Evolutionary conservation across 2,888 invertebrate species (phyloP).

Genomic region (Amblyjoppa proteus): DNA sequence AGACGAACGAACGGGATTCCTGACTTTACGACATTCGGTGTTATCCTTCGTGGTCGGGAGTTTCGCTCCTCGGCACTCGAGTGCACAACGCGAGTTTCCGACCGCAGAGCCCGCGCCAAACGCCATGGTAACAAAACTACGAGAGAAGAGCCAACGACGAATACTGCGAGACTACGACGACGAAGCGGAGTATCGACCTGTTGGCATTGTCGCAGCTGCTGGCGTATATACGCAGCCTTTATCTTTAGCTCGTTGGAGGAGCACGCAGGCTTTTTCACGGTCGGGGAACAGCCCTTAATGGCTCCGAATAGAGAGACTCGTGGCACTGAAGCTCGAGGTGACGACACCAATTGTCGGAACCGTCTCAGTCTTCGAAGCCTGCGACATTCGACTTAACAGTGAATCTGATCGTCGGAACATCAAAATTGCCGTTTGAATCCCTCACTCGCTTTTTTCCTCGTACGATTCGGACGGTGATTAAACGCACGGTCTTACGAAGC

Average conservation of each 20-base stretch:
- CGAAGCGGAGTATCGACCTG: conserved; percentile 80
- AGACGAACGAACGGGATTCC: conserved; percentile 45
- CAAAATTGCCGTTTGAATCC: background rate
- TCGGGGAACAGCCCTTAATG: conserved; percentile 20
- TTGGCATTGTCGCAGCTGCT: conserved; percentile 76
- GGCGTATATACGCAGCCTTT: conserved; percentile 75
- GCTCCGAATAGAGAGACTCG: conserved; percentile 1
- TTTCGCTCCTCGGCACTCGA: background rate
- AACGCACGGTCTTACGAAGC: background rate
- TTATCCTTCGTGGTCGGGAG: conserved; percentile 37
- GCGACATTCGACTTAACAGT: background rate
- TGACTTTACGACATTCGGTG: conserved; percentile 44
- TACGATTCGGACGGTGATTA: background rate
- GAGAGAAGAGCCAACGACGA: conserved; percentile 38
- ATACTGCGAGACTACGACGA: conserved; percentile 27
- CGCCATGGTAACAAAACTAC: conserved; percentile 40
- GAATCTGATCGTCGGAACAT: background rate
- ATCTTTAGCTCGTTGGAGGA: conserved; percentile 76
- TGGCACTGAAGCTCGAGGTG: background rate
- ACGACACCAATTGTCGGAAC: background rate
- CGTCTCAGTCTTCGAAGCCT: background rate
- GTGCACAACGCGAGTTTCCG: conserved; percentile 19
- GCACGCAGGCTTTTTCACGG: conserved; percentile 28
- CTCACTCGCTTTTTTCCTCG: background rate
- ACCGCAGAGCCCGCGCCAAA: conserved; percentile 35